These are phyloP conservation scores for Lepidonotus clava DNA, from an alignment of 2,888 invertebrate genomes.

Conservation along the genomic window DNA sequence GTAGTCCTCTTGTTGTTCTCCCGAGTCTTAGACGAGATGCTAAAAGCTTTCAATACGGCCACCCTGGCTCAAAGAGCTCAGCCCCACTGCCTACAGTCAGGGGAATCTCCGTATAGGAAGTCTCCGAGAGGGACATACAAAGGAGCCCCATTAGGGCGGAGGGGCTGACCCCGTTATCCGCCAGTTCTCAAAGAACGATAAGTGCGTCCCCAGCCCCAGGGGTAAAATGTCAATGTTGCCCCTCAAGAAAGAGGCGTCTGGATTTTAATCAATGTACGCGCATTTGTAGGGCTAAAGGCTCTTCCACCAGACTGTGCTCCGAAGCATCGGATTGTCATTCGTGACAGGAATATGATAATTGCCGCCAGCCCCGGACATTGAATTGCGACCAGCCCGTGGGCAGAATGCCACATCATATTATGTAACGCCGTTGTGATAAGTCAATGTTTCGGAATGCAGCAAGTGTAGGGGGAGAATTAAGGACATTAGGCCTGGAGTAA, in stretches of 20 bases:
- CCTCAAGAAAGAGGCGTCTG: neutral
- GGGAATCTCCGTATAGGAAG: neutral
- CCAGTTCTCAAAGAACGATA: neutral
- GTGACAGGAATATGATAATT: slow-evolving; percentile 16
- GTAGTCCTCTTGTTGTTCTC: no score
- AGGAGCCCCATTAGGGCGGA: neutral
- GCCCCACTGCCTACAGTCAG: neutral
- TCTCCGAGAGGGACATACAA: neutral
- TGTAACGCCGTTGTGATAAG: neutral
- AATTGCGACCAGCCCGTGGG: neutral
- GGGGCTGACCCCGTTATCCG: neutral
- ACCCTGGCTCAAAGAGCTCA: neutral
- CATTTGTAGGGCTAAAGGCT: slow-evolving; percentile 4
- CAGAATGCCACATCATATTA: slow-evolving; percentile 2
- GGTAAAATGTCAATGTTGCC: slow-evolving; percentile 1
- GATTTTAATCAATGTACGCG: neutral
- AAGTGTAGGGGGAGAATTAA: neutral
- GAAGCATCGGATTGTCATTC: neutral
- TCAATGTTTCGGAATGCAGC: neutral
- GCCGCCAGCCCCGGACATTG: neutral
- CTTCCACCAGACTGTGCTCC: neutral
- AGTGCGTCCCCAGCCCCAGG: neutral
- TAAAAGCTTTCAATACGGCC: slow-evolving; percentile 1
- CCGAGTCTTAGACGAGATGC: neutral
- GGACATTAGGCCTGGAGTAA: neutral